Evolutionary conservation across 2,888 invertebrate genomes (phyloP).

Genomic region (Choristoneura rosaceana): DNA sequence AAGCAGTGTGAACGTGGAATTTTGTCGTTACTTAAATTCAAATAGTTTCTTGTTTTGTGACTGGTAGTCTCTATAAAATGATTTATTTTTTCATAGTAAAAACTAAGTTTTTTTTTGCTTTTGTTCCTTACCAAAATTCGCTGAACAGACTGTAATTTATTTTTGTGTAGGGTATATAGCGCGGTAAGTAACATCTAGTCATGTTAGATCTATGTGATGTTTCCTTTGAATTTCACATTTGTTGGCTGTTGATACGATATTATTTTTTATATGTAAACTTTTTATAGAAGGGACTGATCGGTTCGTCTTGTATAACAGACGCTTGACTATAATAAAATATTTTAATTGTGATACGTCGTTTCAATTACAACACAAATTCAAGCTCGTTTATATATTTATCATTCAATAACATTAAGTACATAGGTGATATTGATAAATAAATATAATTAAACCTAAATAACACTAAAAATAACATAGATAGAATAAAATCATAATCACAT

Average conservation of each 20-base stretch:
- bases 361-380: constrained; percentile 44
- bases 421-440: constrained; percentile 62
- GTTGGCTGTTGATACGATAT: constrained; percentile 53
- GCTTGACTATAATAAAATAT: constrained; percentile 70
- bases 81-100: too few relatives aligned
- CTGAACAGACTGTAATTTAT: constrained; percentile 4
- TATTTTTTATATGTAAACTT: constrained; percentile 55
- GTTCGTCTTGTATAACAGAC: constrained; percentile 67
- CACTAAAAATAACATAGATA: constrained; percentile 31
- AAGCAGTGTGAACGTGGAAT: neutral
- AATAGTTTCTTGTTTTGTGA: neutral
- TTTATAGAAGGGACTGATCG: constrained; percentile 53
- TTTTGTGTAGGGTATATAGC: constrained; percentile 36
- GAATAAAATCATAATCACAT: constrained; percentile 30
- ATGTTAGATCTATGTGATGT: constrained; percentile 60
- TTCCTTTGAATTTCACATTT: constrained; percentile 52
- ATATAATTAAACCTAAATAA: constrained; percentile 57
- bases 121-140: neutral
- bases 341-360: constrained; percentile 59
- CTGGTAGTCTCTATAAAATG: too few relatives aligned
- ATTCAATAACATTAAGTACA: constrained; percentile 76
- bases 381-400: constrained; percentile 71
- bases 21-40: neutral
- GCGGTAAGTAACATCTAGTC: constrained; percentile 44
- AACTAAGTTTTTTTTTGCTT: too few relatives aligned